phyloP scores from a whole-genome alignment of 2,113 vertebrate genomes.

The Otis tarda region DNA sequence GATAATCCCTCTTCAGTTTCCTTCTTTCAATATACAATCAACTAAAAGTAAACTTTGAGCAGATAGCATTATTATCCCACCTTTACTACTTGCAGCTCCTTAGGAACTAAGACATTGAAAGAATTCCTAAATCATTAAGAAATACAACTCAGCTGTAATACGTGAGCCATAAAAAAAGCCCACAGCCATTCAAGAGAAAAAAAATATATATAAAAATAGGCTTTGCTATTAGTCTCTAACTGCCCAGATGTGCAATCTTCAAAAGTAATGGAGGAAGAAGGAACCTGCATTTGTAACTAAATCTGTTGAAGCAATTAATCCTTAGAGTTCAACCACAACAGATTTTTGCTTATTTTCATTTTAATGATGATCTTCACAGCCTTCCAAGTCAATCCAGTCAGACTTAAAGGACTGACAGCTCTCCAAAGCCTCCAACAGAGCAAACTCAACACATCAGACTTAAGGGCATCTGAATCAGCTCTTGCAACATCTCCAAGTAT shows the following conservation, averaged over 20 bases:
- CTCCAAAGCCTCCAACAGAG: background rate
- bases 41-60: background rate
- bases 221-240: background rate
- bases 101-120: background rate
- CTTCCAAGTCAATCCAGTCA: background rate
- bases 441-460: background rate
- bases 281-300: background rate
- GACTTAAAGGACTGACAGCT: background rate
- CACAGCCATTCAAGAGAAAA: background rate
- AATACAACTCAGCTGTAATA: background rate
- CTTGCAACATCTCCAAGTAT: background rate
- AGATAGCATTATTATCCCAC: background rate
- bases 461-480: background rate
- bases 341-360: background rate
- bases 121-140: background rate
- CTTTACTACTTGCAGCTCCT: background rate
- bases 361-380: background rate
- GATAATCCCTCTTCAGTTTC: background rate
- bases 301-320: background rate
- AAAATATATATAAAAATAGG: background rate
- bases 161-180: background rate
- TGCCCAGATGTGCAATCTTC: background rate
- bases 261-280: background rate
- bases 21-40: background rate
- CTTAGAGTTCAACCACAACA: background rate